Evolutionary conservation across 30 jellyfish, hydroid and myxozoan genomes (phyloP).

Genomic region (Clytia hemisphaerica): DNA sequence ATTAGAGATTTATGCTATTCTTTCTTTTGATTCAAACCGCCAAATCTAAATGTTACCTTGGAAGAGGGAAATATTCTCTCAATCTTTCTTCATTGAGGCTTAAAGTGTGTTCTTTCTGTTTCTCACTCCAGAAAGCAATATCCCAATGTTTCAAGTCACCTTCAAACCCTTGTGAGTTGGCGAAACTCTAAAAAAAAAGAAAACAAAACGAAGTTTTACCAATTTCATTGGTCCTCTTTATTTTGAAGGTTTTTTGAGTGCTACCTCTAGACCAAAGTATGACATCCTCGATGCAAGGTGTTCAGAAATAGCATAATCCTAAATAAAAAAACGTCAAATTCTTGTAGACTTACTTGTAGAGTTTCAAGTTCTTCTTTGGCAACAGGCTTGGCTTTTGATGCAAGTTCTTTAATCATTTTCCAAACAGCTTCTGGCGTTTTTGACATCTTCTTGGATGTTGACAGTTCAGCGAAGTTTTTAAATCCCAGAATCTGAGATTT

Average conservation of each 20-base stretch:
- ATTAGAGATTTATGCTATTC: too few relatives aligned
- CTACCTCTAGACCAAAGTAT: too few relatives aligned
- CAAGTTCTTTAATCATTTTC: conserved; percentile 50
- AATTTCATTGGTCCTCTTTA: too few relatives aligned
- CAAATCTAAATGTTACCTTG: conserved; percentile 55
- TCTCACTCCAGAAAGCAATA: conserved; percentile 37
- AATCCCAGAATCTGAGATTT: conserved; percentile 53
- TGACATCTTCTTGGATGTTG: conserved; percentile 63
- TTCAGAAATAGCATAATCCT: too few relatives aligned
- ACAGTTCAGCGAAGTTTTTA: conserved; percentile 45
- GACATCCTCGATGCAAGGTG: too few relatives aligned
- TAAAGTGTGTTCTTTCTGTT: conserved; percentile 44
- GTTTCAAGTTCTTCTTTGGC: conserved; percentile 40
- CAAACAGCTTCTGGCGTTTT: conserved; percentile 38
- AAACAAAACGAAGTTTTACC: too few relatives aligned
- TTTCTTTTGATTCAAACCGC: too few relatives aligned
- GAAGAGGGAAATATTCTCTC: conserved; percentile 60
- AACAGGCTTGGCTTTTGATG: conserved; percentile 44
- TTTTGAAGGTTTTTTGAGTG: too few relatives aligned
- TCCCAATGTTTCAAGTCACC: conserved; percentile 46
- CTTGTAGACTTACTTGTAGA: conserved; percentile 44
- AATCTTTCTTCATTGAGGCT: conserved; percentile 68
- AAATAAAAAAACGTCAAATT: too few relatives aligned
- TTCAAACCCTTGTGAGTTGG: conserved; percentile 11
- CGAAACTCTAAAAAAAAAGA: conserved; percentile 26